These are phyloP conservation scores for Hirtodrosophila trivittata DNA, from an alignment of 2,888 invertebrate genomes.

Conservation along the genomic window DNA sequence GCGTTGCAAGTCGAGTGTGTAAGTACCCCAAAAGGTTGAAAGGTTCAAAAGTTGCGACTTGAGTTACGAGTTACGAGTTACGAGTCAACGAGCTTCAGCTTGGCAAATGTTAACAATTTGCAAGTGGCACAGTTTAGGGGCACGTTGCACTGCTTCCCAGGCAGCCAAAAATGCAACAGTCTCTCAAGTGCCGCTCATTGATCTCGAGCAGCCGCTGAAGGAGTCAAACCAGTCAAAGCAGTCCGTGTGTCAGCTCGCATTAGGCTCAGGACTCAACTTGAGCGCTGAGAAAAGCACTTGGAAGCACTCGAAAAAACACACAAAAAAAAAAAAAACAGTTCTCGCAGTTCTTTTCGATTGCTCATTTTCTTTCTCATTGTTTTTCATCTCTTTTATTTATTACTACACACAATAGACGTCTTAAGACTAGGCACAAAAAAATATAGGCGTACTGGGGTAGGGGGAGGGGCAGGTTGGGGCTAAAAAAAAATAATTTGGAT, in stretches of 20 bases:
- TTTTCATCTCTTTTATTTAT: constrained; percentile 49
- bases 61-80: constrained; percentile 4
- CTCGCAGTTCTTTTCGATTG: constrained; percentile 34
- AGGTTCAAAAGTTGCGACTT: constrained; percentile 1
- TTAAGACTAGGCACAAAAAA: constrained; percentile 72
- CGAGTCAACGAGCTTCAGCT: constrained; percentile 19
- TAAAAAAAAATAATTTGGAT: too few relatives aligned
- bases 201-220: constrained; percentile 12
- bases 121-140: constrained; percentile 71
- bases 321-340: constrained; percentile 27
- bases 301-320: constrained; percentile 19
- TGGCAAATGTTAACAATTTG: constrained; percentile 71
- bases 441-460: constrained; percentile 2
- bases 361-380: constrained; percentile 29
- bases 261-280: constrained; percentile 54
- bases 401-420: constrained; percentile 71
- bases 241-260: constrained; percentile 74
- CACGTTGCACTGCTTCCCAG: constrained; percentile 53
- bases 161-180: constrained; percentile 68
- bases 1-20: constrained; percentile 1
- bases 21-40: background rate
- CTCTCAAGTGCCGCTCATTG: constrained; percentile 43
- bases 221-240: constrained; percentile 5
- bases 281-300: constrained; percentile 7
- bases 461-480: background rate